Conservation (phyloP, 2,888 invertebrate species). For the Zonitis immaculata region DNA sequence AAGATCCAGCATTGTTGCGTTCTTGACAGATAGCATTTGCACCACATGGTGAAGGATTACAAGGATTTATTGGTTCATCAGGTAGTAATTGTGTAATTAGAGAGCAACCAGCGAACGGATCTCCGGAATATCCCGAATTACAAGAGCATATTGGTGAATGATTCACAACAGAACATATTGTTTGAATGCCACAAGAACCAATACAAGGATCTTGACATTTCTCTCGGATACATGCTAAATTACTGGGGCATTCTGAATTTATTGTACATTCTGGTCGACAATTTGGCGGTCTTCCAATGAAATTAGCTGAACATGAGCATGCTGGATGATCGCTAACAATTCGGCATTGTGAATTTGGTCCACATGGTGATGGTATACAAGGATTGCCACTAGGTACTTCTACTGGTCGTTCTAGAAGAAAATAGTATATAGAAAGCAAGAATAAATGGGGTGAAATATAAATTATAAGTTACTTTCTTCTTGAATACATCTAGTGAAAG, state of each 20-base stretch:
- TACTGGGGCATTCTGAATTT: constrained; percentile 79
- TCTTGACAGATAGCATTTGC: constrained; percentile 80
- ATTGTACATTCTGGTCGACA: constrained; percentile 83
- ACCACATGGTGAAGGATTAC: constrained; percentile 83
- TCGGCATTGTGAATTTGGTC: constrained; percentile 78
- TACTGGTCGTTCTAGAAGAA: constrained; percentile 51
- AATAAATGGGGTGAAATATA: too few relatives aligned
- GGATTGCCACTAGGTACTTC: constrained; percentile 62
- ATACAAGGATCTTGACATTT: constrained; percentile 79
- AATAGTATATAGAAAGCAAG: too few relatives aligned
- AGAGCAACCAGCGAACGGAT: constrained; percentile 76
- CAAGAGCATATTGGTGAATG: constrained; percentile 83
- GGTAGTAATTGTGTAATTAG: constrained; percentile 26
- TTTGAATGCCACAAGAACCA: constrained; percentile 76
- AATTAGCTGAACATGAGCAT: constrained; percentile 74
- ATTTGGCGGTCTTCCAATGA: constrained; percentile 77
- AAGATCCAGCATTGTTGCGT: constrained; percentile 76
- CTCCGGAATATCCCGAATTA: constrained; percentile 71
- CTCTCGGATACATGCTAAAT: constrained; percentile 77
- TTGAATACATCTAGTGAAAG: constrained; percentile 67
- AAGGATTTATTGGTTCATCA: constrained; percentile 68
- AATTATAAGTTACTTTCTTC: constrained; percentile 59
- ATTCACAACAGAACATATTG: constrained; percentile 74
- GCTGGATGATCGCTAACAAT: constrained; percentile 70
- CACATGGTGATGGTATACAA: constrained; percentile 79